Conservation (phyloP, 2,797 vertebrate species). For the Brachyrhaphis roseni region DNA sequence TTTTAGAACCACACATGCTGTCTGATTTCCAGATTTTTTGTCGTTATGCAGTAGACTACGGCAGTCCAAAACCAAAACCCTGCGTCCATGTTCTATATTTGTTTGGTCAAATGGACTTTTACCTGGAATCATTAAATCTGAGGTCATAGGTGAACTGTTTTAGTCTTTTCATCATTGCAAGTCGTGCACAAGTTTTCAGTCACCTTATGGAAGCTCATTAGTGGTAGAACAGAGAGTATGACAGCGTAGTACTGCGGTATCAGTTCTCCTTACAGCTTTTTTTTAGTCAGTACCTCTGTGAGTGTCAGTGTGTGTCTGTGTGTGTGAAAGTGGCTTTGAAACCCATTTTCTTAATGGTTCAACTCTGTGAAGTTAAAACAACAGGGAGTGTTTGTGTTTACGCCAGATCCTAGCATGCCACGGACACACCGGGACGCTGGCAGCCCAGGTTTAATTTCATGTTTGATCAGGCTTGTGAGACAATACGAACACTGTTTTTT, state of each 20-base stretch:
- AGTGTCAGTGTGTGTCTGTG: not conserved
- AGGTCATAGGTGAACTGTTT: not conserved
- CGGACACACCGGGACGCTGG: slow-evolving; percentile 36
- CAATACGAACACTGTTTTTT: slow-evolving; percentile 2
- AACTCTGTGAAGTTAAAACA: not conserved
- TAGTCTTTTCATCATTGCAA: not conserved
- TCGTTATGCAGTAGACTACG: not conserved
- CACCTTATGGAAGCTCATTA: not conserved
- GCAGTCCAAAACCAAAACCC: not conserved
- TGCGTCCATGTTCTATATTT: not conserved
- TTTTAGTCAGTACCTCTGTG: not conserved
- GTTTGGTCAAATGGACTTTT: not conserved
- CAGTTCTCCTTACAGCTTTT: not conserved
- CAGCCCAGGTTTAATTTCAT: slow-evolving; percentile 24
- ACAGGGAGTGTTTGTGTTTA: not conserved
- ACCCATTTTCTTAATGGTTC: not conserved
- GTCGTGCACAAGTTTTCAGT: not conserved
- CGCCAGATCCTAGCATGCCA: slow-evolving; percentile 26
- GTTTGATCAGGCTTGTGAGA: slow-evolving; percentile 60
- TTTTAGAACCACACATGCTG: not conserved
- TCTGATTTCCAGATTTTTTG: not conserved
- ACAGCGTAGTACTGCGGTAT: not conserved
- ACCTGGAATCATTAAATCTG: not conserved
- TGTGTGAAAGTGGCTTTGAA: not conserved
- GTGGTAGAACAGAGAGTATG: not conserved